Evolutionary conservation across 2,888 invertebrate genomes (phyloP).

Genomic region (Chymomyza procnemis): DNA sequence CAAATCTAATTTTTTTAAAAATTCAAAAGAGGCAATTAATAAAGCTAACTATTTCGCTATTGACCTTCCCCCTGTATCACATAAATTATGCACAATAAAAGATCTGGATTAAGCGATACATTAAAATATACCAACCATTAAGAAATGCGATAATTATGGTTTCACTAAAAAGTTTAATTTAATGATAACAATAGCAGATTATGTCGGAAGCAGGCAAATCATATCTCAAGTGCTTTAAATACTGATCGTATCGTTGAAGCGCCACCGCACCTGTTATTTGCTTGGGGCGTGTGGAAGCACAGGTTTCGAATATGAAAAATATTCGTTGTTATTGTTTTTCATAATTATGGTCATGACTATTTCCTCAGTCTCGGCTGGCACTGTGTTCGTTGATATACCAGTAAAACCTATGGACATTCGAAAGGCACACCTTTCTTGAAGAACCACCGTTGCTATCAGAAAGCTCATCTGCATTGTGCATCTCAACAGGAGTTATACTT

Average conservation of each 20-base stretch:
- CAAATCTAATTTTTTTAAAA: too few relatives aligned
- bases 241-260: neutral
- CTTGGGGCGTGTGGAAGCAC: conserved; percentile 7
- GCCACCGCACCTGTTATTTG: neutral
- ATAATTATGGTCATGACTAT: conserved; percentile 58
- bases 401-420: conserved; percentile 55
- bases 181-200: too few relatives aligned
- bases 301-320: neutral
- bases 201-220: too few relatives aligned
- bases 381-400: conserved; percentile 29
- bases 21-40: too few relatives aligned
- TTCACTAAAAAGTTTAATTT: too few relatives aligned
- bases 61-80: too few relatives aligned
- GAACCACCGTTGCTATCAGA: conserved; percentile 27
- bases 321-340: conserved; percentile 51
- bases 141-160: too few relatives aligned
- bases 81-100: too few relatives aligned
- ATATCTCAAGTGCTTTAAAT: neutral
- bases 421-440: conserved; percentile 7
- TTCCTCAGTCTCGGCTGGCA: conserved; percentile 55
- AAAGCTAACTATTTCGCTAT: too few relatives aligned
- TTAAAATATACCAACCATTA: too few relatives aligned
- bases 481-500: conserved; percentile 47
- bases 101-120: too few relatives aligned
- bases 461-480: conserved; percentile 39